A percentile compares a stretch with the other conserved stretches of the same genome.
Conservation (phyloP, 2,113 vertebrate species). For the Colinus virginianus region DNA sequence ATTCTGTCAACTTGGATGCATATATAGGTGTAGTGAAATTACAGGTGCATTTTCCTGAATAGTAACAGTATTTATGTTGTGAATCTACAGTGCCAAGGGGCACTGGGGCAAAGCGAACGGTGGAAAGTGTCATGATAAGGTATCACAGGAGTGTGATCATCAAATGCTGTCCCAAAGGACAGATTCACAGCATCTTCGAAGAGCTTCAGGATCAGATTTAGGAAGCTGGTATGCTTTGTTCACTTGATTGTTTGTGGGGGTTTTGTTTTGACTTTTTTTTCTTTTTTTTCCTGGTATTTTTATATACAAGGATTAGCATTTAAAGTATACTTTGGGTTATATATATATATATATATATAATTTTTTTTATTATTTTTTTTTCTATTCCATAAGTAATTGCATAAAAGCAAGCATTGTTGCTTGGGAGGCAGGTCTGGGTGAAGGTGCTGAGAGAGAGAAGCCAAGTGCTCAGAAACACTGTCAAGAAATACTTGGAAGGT, state of each 20-base stretch:
- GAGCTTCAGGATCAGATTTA: not conserved
- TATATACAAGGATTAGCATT: not conserved
- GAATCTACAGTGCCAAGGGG: not conserved
- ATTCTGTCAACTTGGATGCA: not conserved
- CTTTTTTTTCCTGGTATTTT: not conserved
- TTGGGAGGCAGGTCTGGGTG: rapidly evolving
- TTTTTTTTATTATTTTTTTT: not conserved
- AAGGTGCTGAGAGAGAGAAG: not conserved
- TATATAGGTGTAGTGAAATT: not conserved
- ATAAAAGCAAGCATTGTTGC: not conserved
- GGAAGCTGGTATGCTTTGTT: not conserved
- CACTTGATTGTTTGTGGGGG: not conserved
- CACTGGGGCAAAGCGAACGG: not conserved
- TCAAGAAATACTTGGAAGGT: not conserved
- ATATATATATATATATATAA: not conserved
- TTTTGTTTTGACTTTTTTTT: not conserved
- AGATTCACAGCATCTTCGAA: not conserved
- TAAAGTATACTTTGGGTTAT: not conserved
- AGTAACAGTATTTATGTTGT: not conserved
- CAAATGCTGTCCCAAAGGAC: not conserved
- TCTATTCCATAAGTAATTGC: not conserved
- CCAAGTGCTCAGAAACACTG: not conserved
- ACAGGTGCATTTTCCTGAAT: not conserved
- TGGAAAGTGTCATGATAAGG: not conserved
- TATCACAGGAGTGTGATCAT: not conserved